Conservation (phyloP, 2,797 vertebrate species). For the Ptychadena robeensis region DNA sequence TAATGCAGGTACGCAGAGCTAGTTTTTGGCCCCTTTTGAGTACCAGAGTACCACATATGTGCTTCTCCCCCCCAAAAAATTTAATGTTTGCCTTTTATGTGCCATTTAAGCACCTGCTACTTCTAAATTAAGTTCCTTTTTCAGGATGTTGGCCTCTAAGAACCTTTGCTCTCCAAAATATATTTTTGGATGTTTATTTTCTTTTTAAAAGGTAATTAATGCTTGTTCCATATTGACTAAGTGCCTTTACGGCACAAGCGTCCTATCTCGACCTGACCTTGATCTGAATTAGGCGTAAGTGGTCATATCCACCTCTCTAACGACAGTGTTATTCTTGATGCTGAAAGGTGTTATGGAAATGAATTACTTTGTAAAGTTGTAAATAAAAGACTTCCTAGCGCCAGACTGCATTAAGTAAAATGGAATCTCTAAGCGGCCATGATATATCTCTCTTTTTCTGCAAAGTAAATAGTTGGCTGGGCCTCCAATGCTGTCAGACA, state of each 20-base stretch:
- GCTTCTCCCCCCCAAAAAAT: background rate
- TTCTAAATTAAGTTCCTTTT: background rate
- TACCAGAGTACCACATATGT: background rate
- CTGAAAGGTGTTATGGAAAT: slow-evolving; percentile 68
- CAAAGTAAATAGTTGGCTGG: slow-evolving; percentile 53
- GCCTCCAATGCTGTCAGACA: slow-evolving; percentile 29
- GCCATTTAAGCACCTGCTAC: background rate
- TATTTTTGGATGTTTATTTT: background rate
- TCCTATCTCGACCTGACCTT: slow-evolving; percentile 25
- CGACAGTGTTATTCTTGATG: background rate
- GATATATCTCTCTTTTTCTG: slow-evolving; percentile 39
- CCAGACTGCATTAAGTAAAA: slow-evolving; percentile 48
- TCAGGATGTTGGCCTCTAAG: background rate
- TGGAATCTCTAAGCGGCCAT: slow-evolving; percentile 25
- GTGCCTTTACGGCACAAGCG: background rate
- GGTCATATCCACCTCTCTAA: background rate
- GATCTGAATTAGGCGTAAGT: background rate
- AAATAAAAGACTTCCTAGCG: slow-evolving; percentile 64
- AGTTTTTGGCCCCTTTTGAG: too few relatives aligned
- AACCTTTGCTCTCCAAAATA: background rate
- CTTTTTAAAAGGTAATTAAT: background rate
- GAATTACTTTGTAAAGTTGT: slow-evolving; percentile 66
- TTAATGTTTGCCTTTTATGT: background rate
- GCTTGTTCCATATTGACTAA: background rate
- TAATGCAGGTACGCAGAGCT: too few relatives aligned